Evolutionary conservation across 2,797 vertebrate species (phyloP).

Genomic region (Mus minutoides): DNA sequence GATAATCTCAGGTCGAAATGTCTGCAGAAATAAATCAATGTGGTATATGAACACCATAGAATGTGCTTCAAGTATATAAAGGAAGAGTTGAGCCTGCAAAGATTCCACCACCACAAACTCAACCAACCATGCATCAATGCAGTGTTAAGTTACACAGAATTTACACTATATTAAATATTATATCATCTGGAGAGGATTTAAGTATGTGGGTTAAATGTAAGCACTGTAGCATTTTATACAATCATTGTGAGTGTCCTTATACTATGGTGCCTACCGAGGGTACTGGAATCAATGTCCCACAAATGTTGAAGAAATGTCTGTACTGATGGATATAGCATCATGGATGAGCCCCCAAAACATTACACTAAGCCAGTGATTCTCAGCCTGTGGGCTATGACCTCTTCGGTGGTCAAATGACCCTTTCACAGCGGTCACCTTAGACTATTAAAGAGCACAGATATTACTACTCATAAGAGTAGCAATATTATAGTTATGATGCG

Average conservation of each 20-base stretch:
- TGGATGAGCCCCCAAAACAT: background rate
- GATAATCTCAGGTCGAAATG: background rate
- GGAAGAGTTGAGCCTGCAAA: background rate
- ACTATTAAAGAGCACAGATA: background rate
- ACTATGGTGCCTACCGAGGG: background rate
- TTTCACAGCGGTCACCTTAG: background rate
- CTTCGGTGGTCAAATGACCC: background rate
- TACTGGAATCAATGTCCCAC: background rate
- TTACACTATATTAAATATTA: background rate
- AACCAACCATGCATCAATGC: background rate
- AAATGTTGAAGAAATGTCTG: background rate
- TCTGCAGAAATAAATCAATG: background rate
- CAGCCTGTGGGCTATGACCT: background rate
- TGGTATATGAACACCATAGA: background rate
- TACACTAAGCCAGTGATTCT: background rate
- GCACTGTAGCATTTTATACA: background rate
- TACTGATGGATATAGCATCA: background rate
- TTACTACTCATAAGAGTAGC: background rate
- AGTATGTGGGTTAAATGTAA: background rate
- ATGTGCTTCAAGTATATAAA: slow-evolving; percentile 9
- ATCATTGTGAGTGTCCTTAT: background rate
- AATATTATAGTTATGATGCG: background rate
- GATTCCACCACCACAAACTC: background rate
- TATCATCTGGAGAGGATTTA: background rate
- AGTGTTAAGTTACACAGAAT: background rate